These are phyloP conservation scores for Dreissena polymorpha DNA, from an alignment of 1,140 invertebrate species.

Conservation along the genomic window DNA sequence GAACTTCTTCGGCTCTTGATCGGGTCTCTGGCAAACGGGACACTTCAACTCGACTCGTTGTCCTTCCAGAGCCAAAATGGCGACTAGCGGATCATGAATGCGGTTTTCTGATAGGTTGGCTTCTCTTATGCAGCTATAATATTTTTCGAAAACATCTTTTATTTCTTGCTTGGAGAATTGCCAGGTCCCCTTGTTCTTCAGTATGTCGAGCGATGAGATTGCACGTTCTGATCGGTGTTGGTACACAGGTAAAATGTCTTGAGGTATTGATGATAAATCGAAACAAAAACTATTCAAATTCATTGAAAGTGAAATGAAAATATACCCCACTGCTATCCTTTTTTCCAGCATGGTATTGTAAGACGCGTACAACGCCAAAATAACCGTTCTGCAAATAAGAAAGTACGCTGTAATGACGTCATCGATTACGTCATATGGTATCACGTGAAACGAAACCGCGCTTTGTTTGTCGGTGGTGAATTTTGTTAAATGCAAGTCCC, in stretches of 20 bases:
- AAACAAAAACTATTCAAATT: too few species aligned
- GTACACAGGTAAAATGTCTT: not conserved
- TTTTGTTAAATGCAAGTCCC: too few species aligned
- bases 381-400: too few species aligned
- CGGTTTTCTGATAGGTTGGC: constrained; percentile 17
- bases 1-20: constrained; percentile 51
- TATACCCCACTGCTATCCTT: too few species aligned
- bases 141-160: constrained; percentile 46
- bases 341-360: too few species aligned
- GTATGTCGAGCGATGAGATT: too few species aligned
- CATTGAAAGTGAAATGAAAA: too few species aligned
- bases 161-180: constrained; percentile 43
- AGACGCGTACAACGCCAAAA: too few species aligned
- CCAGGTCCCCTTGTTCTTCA: constrained; percentile 34
- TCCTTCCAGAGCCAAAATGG: constrained; percentile 52
- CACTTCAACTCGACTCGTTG: constrained; percentile 56
- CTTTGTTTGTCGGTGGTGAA: too few species aligned
- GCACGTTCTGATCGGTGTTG: constrained; percentile 4
- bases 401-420: too few species aligned
- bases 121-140: constrained; percentile 56
- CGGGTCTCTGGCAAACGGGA: constrained; percentile 57
- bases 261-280: not conserved
- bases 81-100: constrained; percentile 38
- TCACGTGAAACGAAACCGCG: too few species aligned
- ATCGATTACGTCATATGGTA: too few species aligned